These are phyloP conservation scores for Ceratina japonica DNA, from an alignment of 1,140 invertebrate species.

Conservation along the genomic window DNA sequence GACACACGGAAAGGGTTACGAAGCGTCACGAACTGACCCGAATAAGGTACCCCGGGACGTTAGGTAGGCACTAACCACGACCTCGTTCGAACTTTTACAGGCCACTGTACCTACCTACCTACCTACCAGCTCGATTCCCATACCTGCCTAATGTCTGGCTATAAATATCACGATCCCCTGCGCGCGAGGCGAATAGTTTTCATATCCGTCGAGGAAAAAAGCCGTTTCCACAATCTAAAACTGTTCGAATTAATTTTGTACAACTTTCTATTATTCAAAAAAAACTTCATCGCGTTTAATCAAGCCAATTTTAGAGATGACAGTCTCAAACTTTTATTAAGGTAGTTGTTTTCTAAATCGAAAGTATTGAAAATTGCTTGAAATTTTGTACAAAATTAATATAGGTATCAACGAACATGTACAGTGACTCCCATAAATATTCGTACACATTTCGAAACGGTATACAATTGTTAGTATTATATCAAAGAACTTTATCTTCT, in stretches of 20 bases:
- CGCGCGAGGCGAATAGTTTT: conserved; percentile 35
- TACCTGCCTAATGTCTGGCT: conserved; percentile 56
- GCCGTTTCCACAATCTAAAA: too few relatives aligned
- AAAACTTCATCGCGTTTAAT: background rate
- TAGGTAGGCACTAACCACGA: conserved; percentile 37
- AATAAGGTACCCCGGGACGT: conserved; percentile 49
- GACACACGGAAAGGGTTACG: conserved; percentile 50
- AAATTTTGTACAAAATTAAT: too few relatives aligned
- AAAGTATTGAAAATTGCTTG: too few relatives aligned
- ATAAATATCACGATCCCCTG: conserved; percentile 62
- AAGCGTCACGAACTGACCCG: conserved; percentile 54
- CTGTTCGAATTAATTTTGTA: conserved; percentile 1
- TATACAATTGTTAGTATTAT: too few relatives aligned
- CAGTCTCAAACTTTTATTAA: too few relatives aligned
- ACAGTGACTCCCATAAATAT: too few relatives aligned
- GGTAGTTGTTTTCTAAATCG: too few relatives aligned
- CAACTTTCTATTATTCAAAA: background rate
- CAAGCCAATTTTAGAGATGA: too few relatives aligned
- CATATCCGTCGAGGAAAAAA: too few relatives aligned
- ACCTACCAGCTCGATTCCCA: conserved; percentile 32
- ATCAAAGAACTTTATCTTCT: too few relatives aligned
- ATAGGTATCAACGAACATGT: too few relatives aligned
- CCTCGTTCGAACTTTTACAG: conserved; percentile 54
- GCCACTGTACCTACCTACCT: conserved; percentile 38
- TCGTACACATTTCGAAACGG: too few relatives aligned